phyloP scores from a whole-genome alignment of 30 jellyfish, hydroid and myxozoan species.

The Kudoa iwatai region DNA sequence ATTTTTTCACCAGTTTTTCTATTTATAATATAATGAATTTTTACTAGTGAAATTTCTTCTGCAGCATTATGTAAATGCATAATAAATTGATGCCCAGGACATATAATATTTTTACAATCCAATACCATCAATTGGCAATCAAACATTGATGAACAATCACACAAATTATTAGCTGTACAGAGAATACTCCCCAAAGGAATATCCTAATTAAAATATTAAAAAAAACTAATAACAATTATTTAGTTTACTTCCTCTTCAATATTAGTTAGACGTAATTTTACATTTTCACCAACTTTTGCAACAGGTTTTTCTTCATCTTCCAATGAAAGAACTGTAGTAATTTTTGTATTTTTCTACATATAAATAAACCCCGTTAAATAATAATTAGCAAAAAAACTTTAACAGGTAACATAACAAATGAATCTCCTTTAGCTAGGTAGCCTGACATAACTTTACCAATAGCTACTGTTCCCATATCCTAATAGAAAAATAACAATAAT shows the following conservation, averaged over 20 bases:
- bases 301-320: constrained; percentile 35
- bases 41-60: constrained; percentile 48
- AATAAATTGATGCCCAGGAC: constrained; percentile 78
- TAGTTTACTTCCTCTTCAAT: constrained; percentile 52
- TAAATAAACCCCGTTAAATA: not conserved
- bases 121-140: constrained; percentile 15
- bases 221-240: too few species aligned
- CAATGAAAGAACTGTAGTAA: constrained; percentile 16
- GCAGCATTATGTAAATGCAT: constrained; percentile 83
- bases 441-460: constrained; percentile 86
- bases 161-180: not conserved
- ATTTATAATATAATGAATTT: constrained; percentile 1
- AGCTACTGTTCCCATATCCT: constrained; percentile 85
- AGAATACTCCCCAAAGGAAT: not conserved
- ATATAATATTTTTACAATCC: constrained; percentile 58
- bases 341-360: constrained; percentile 13
- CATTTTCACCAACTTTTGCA: constrained; percentile 78
- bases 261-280: constrained; percentile 36
- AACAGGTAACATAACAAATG: constrained; percentile 46
- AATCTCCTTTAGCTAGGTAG: constrained; percentile 24
- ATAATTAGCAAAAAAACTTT: constrained; percentile 4
- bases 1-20: not conserved
- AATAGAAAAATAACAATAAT: not conserved
- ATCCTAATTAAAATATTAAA: too few species aligned
- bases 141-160: not conserved